A percentile compares a stretch with the other conserved stretches of the same genome.
These are phyloP conservation scores for Eurois occulta DNA, from an alignment of 2,888 invertebrate species.

Conservation along the genomic window DNA sequence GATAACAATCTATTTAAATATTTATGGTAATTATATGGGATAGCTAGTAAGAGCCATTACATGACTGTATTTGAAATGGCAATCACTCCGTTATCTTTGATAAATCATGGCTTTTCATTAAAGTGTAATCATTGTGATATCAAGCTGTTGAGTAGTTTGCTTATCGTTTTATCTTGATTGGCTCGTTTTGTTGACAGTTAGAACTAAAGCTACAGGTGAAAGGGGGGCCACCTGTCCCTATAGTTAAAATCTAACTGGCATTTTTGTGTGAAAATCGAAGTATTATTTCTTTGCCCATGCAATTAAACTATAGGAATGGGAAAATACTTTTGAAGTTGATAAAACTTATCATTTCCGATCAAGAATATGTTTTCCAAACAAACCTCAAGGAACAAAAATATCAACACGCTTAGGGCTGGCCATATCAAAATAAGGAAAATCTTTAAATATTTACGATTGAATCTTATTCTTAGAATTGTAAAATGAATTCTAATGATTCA, in stretches of 20 bases:
- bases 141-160: slow-evolving; percentile 18
- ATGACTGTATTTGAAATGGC: slow-evolving; percentile 43
- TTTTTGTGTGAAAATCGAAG: neutral
- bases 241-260: neutral
- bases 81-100: slow-evolving; percentile 43
- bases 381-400: neutral
- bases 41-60: slow-evolving; percentile 12
- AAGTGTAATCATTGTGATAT: slow-evolving; percentile 38
- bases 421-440: slow-evolving; percentile 47
- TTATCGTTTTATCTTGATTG: slow-evolving; percentile 6
- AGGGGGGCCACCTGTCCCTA: neutral
- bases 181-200: neutral
- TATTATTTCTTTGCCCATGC: neutral
- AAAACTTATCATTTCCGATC: neutral
- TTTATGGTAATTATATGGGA: slow-evolving; percentile 12
- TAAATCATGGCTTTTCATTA: slow-evolving; percentile 42
- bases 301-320: neutral
- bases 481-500: slow-evolving; percentile 15
- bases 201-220: neutral
- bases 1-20: slow-evolving; percentile 48
- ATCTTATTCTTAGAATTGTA: slow-evolving; percentile 36
- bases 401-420: slow-evolving; percentile 4
- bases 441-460: slow-evolving; percentile 2
- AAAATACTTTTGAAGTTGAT: neutral
- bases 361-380: neutral